Evolutionary conservation across 2,888 invertebrate species (phyloP).

Genomic region (Sericinus montela): DNA sequence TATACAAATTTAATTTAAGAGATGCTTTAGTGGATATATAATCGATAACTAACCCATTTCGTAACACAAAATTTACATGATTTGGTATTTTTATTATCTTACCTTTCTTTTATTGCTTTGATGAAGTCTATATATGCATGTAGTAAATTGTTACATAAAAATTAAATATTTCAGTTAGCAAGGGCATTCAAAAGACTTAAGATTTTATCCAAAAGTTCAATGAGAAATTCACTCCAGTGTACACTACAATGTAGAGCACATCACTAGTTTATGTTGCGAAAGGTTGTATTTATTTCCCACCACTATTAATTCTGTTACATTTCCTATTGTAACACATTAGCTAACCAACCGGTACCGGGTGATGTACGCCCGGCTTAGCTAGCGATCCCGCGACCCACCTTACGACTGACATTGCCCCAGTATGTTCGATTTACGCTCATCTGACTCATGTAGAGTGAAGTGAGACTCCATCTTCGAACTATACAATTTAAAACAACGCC

Average conservation of each 20-base stretch:
- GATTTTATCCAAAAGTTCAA: slow-evolving; percentile 19
- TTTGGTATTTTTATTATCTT: slow-evolving; percentile 24
- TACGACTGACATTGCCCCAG: slow-evolving; percentile 15
- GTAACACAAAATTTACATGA: too few relatives aligned
- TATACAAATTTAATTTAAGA: too few relatives aligned
- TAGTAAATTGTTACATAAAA: slow-evolving; percentile 41
- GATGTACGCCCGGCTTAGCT: slow-evolving; percentile 2
- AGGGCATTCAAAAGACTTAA: slow-evolving; percentile 36
- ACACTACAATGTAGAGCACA: slow-evolving; percentile 40
- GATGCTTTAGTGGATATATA: too few relatives aligned
- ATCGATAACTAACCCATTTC: too few relatives aligned
- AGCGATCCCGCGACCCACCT: slow-evolving; percentile 12
- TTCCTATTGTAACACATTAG: slow-evolving; percentile 7
- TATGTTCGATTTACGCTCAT: slow-evolving; percentile 15
- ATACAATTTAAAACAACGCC: slow-evolving; percentile 5
- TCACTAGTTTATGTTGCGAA: slow-evolving; percentile 37
- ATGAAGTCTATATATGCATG: slow-evolving; percentile 43
- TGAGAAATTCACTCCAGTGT: slow-evolving; percentile 19
- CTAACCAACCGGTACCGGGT: slow-evolving; percentile 13
- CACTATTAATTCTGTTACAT: slow-evolving; percentile 1
- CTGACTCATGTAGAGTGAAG: slow-evolving; percentile 11
- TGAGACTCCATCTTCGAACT: not conserved
- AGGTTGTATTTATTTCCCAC: slow-evolving; percentile 3
- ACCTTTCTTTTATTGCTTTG: slow-evolving; percentile 43
- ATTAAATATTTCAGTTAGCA: slow-evolving; percentile 48